Evolutionary conservation across 2,113 vertebrate species (phyloP), one percentile per base, ranked within the genome.

Genomic region (Datnioides undecimradiatus): DNA sequence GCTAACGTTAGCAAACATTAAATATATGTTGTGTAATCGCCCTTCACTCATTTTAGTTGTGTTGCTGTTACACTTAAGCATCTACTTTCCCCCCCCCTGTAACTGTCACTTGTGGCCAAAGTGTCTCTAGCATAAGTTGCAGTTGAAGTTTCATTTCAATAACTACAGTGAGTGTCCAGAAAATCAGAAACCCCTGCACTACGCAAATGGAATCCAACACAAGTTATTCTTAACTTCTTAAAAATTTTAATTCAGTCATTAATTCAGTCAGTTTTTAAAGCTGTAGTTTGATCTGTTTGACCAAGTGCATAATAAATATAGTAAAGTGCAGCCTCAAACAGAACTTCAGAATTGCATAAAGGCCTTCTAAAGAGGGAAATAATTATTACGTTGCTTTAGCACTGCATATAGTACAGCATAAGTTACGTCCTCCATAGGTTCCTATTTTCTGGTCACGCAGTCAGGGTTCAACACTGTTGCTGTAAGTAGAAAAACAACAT

Each of bases 1-100:
- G 71, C 45, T 43, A 73, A 58, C 58, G 33, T 51, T 58, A 23
- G 33, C 41, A 36, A 36, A 77, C 43, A 13, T 38, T 52, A 6
- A 0, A 63, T n/a, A 31, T 10, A 17, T 23, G n/a, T 38, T 38
- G 14, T 34, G 0, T 11, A 31, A 68, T 1, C 12, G 14, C 0
- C 64, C 17, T 29, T 29, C 3, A 3, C 2, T 31, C 7, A 43
- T 0, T 17, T 52, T n/a, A 36, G 17, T 23, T n/a, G 8, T 33
- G 2, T 23, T 4, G 4, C 6, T 45, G n/a, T 16, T 45, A 4
- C 21, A 48, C 40, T 40, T 33, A 5, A 54, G 13, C 21, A 33
- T 74, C 27, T 4, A n/a, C 8, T 16, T 21, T 31, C 40, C 17
- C n/a, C 2, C 40, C 17, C n/a, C 2, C 2, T 11, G n/a, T 1